Base-by-base conservation (phyloP, 1,140 invertebrate genomes). In the Ceratosolen solmsi region DNA sequence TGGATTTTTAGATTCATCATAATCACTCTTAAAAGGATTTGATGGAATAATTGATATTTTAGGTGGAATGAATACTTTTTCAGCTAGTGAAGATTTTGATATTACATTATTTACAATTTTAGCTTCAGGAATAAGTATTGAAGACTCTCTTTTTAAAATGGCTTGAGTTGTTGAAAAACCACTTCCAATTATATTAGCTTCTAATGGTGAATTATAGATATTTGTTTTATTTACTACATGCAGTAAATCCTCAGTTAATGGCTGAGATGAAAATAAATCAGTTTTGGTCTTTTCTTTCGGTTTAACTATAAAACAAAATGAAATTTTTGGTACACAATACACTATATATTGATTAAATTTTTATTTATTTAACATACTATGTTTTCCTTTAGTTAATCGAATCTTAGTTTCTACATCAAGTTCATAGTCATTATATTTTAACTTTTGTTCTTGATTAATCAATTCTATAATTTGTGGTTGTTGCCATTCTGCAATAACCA, bases 1-100 rank as follows among this genome's bases (percentile, higher is more conserved):
- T 0, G 94, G 94, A 88, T 94, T 94, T 65, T 92, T 94, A 0
- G 91, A 84, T 84, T 94, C 93, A 84, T 94, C 93, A 85, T 94
- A 94, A 7, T 90, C 90, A 22, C 93, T 88, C 68, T 92, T 92
- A 80, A 94, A 94, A 0, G 93, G 93, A 88, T 94, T 94, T 27
- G 88, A 90, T 15, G 87, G 87, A 13, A 89, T 87, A 20, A 92
- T 92, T 3, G 90, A 89, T 20, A 90, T 91, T 84, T 87, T 91
- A 27, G 89, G 88, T 56, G 86, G 85, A n/a, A 88, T 83, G 38
- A 91, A 91, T 25, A 85, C 60, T 82, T 88, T 91, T 20, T 89
- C 87, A 33, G 88, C 82, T 17, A 93, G 92, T 51, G 92, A 93
- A 27, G 87, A 88, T 80, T 88, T 91, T 58, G 89, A 88, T 7